Conservation (phyloP, 2,888 invertebrate species). For the Helicoverpa assulta region DNA sequence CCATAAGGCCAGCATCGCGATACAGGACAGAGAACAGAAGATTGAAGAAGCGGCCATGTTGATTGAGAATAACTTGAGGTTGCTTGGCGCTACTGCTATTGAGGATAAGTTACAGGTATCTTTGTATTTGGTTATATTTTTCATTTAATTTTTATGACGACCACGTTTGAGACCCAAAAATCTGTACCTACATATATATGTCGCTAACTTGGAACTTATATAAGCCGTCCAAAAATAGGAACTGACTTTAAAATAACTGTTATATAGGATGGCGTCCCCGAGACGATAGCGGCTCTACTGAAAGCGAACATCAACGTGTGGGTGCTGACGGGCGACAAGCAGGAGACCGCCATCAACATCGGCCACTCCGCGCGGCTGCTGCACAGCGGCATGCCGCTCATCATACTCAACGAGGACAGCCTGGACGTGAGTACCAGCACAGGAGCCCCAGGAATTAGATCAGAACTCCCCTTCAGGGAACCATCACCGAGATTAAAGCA, state of each 20-base stretch:
- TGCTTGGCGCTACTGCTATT: conserved; percentile 99
- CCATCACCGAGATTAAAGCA: too few relatives aligned
- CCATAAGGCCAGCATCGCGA: conserved; percentile 95
- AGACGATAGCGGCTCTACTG: conserved; percentile 97
- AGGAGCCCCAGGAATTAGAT: neutral
- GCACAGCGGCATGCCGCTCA: conserved; percentile 95
- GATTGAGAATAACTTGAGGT: conserved; percentile 96
- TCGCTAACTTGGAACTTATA: too few relatives aligned
- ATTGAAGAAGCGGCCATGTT: conserved; percentile 97
- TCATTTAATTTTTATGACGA: too few relatives aligned
- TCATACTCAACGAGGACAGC: conserved; percentile 97
- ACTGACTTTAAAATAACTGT: too few relatives aligned
- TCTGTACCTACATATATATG: too few relatives aligned
- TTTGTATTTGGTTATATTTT: too few relatives aligned
- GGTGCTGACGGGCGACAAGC: conserved; percentile 99
- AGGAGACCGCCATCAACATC: conserved; percentile 99
- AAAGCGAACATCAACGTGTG: conserved; percentile 98
- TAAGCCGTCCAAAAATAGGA: too few relatives aligned
- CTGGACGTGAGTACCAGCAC: conserved; percentile 94
- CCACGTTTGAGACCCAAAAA: too few relatives aligned
- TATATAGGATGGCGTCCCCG: conserved; percentile 95
- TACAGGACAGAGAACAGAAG: conserved; percentile 96
- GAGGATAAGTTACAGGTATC: conserved; percentile 98
- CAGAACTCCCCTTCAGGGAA: too few relatives aligned
- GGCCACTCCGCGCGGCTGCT: conserved; percentile 98